Conservation (phyloP, 1,140 invertebrate genomes). For the Cheumatopsyche charites region DNA sequence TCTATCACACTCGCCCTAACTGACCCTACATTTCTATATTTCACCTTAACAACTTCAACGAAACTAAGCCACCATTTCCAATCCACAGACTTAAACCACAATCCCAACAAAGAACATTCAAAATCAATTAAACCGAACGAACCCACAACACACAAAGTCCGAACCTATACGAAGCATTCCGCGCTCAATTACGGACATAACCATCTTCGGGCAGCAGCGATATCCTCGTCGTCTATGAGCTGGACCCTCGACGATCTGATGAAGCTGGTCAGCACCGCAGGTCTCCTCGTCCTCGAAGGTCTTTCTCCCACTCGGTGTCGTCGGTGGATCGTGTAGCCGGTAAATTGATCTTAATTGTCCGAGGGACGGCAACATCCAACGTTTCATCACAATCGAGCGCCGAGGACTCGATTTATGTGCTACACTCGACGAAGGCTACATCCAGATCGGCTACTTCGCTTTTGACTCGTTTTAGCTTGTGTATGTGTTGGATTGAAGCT, state of each 20-base stretch:
- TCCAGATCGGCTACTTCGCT: too few relatives aligned
- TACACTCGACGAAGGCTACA: too few relatives aligned
- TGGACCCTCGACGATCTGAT: background rate
- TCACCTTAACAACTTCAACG: too few relatives aligned
- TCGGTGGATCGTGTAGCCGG: conserved; percentile 32
- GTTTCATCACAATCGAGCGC: conserved; percentile 37
- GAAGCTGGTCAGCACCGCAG: background rate
- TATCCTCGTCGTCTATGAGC: background rate
- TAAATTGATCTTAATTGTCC: conserved; percentile 40
- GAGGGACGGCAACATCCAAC: conserved; percentile 26
- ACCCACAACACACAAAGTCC: too few relatives aligned
- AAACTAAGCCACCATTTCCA: too few relatives aligned
- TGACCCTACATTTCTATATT: too few relatives aligned
- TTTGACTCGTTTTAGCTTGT: too few relatives aligned
- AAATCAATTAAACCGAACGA: too few relatives aligned
- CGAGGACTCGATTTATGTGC: conserved; percentile 32
- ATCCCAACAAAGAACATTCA: too few relatives aligned
- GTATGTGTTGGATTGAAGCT: too few relatives aligned
- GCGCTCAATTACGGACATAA: conserved; percentile 4
- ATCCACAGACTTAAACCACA: too few relatives aligned
- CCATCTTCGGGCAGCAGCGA: background rate
- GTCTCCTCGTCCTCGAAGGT: background rate
- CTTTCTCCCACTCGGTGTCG: background rate
- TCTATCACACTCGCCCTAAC: too few relatives aligned
- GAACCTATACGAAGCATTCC: background rate